Evolutionary conservation across 2,888 invertebrate genomes (phyloP), one percentile per base, ranked within the genome.

Genomic region (Drosophila parthenogenetica): DNA sequence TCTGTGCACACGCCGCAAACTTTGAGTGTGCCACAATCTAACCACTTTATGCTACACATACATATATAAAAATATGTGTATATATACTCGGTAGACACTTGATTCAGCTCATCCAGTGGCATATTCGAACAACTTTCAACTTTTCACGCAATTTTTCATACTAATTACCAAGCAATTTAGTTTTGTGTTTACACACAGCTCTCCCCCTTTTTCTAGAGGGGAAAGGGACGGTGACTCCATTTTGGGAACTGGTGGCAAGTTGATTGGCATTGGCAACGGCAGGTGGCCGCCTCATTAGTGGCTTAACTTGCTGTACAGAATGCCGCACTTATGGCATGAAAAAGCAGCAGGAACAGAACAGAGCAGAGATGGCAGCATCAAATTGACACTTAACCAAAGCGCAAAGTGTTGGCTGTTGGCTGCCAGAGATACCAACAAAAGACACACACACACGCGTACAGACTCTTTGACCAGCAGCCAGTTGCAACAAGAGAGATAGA

Each of bases 221-320:
- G 19, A 43, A 39, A 35, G 45, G 45, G 19, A 22, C 11, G n/a
- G 49, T 35, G 17, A 11, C 46, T 29, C 46, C 53, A 51, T 57
- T 40, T 57, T 53, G 39, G 17, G 19, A 45, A 32, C 62, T 70
- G 69, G 73, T 73, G 69, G 69, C 81, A 69, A 73, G 73, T 73
- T 87, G 84, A 89, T 85, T 89, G 84, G 89, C 84, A 89, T 78
- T 87, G 89, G 87, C 84, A 84, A 81, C 84, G 89, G 87, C 84
- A 84, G 84, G 84, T 84, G 85, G 87, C 82, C 73, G 79, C 66
- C 85, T 85, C 85, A 85, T 85, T 85, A 85, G 85, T 85, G 89
- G 89, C 89, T 79, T 83, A 87, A 77, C 74, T 89, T 74, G 77
- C 63, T 78, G 69, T 75, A 89, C 87, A 89, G 81, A 85, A 84